Base-by-base conservation (phyloP, 2,797 vertebrate genomes). In the Odontamblyopus lacepedii region DNA sequence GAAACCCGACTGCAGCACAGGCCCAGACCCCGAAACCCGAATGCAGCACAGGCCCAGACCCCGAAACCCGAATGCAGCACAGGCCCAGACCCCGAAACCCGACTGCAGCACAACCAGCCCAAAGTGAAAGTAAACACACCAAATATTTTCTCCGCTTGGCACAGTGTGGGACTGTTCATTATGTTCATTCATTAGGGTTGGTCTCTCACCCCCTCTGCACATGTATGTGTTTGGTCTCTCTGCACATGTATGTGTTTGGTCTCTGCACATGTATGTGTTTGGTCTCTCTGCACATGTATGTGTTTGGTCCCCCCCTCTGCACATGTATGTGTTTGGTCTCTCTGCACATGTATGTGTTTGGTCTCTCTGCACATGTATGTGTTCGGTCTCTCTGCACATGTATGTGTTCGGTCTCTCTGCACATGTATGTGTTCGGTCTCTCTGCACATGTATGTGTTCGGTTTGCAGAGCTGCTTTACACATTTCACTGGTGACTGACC, bases 401-500 rank as follows among this genome's bases (percentile, higher is more conserved):
- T 41, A 41, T 41, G 38, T 41, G 38, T 1, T 41, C 2, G 7
- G 7, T 41, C 38, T 41, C 38, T 41, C 38, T 41, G 32, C 8
- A 8, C 38, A 41, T 41, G 38, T 41, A 41, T 41, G 38, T 41
- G 38, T 77, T 16, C 4, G 72, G 44, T 74, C 50, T 68, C 26
- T 29, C 71, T 48, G 50, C 63, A 59, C 76, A 70, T 78, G 7
- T n/a, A 76, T 74, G 64, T 81, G 69, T 77, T n/a, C 9, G 51
- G 44, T 55, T 8, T 55, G 51, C 2, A n/a, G 26, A 73, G 76
- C 87, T 86, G 87, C 50, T 83, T 83, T 64, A 83, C 82, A 77
- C 79, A 89, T 92, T 93, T 88, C 79, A 91, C 80, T 76, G 71
- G 78, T 89, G 90, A 92, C 85, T 91, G 86, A 90, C 78, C 90